Evolutionary conservation across 2,797 vertebrate genomes (phyloP), one percentile per base, ranked within the genome.

Genomic region (Mormyrus hasselquistii): DNA sequence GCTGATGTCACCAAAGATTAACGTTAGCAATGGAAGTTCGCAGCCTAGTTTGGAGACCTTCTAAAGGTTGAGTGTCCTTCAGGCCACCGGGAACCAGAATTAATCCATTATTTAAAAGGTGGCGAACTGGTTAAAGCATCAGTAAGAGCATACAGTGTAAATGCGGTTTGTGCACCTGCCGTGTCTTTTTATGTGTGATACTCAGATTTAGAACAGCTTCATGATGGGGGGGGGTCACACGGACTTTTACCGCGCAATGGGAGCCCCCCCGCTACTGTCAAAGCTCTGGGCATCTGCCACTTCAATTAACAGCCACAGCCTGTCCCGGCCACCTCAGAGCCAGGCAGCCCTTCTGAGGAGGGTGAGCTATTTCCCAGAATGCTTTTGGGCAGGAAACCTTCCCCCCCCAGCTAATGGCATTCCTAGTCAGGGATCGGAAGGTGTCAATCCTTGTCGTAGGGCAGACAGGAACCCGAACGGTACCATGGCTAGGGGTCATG

Each of bases 291-390:
- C 73, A 44, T 44, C 73, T n/a, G 73, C 73, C 73, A 79, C 73
- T 79, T 79, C 73, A 79, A 79, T 79, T 79, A 79, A 79, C 73
- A 79, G 69, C 29, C 69, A 76, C 69, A 76, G 69, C 34, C 69
- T 16, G 69, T 76, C 73, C 6, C 16, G 2, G 73, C 16, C 73
- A 79, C 73, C 73, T 69, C 34, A 44, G 34, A 44, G 34, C 34
- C 5, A 4, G 16, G 69, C 5, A 76, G 69, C 12, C 69, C 69
- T 76, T 14, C 73, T 44, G 73, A 2, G 73, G 16, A 79, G 34
- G 38, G 73, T 5, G 16, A 44, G 38, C 16, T 79, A 79, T 41
- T 79, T 79, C 73, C 73, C 73, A 79, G 73, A 16, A 79, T 79
- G 73, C 73, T 79, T 41, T 41, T 19, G 38, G 16, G 38, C 16